Base-by-base conservation (phyloP, 2,888 invertebrate genomes). In the Erannis defoliaria region DNA sequence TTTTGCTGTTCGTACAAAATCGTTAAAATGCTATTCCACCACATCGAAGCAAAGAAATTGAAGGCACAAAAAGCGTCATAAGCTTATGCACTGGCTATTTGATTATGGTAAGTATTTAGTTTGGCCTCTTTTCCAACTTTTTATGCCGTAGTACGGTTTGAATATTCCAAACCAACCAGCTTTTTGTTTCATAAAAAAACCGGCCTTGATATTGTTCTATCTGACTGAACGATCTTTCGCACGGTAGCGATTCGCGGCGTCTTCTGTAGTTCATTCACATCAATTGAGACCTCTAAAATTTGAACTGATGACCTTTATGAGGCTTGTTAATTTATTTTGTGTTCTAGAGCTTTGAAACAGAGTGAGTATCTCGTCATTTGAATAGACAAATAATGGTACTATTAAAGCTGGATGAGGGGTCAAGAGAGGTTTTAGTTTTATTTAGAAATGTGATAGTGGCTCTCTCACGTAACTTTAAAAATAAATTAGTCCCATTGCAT, bases 241-340 rank as follows among this genome's bases (percentile, higher is more conserved):
- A 80, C 78, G 75, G 61, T 67, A 72, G 61, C 72, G 76, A 68
- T 61, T 65, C 62, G 48, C 50, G 40, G 62, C 60, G 50, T 59
- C 65, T 55, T 71, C 64, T 65, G 53, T 64, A 74, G 80, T 81
- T 82, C 80, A 73, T 81, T 82, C 81, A 75, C 81, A 77, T 77
- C 58, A 58, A 55, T 65, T 63, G 55, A 66, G 66, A 67, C 57
- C 56, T 67, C 66, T 64, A 66, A 70, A 66, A 69, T 67, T 57
- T 66, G 65, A 72, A 68, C 66, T 60, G 72, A 50, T 74, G 70
- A 77, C 75, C 73, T 70, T 53, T 60, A 64, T 67, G 63, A 16
- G 53, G n/a, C 48, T 42, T 19, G 31, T 37, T 40, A 40, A 31
- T 16, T 35, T 21, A 18, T 63, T 64, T 61, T 54, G 56, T 62